Evolutionary conservation across 2,113 vertebrate genomes (phyloP).

Genomic region (Jaculus jaculus): DNA sequence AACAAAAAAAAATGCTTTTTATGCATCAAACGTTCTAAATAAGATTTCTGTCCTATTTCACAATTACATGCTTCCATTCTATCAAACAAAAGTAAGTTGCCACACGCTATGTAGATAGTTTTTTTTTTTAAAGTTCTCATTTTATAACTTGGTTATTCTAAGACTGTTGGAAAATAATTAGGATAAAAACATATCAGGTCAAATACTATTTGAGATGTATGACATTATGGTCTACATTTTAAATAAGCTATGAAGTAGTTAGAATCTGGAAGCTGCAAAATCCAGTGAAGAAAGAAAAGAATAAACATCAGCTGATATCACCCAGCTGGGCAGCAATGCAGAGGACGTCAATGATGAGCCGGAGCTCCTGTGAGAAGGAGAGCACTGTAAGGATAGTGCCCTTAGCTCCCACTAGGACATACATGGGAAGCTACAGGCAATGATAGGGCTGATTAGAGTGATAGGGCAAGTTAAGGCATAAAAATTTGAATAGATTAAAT

Average conservation of each 20-base stretch:
- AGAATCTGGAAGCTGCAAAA: background rate
- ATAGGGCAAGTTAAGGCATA: background rate
- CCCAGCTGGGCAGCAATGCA: background rate
- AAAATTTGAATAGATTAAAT: slow-evolving; percentile 22
- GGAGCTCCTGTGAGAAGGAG: background rate
- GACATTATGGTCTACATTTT: background rate
- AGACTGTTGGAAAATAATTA: background rate
- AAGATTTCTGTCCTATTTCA: background rate
- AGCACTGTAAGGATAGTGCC: background rate
- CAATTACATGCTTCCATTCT: background rate
- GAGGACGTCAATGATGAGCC: background rate
- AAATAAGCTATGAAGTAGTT: background rate
- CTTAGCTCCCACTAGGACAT: background rate
- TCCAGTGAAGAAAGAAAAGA: background rate
- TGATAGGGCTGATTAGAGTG: background rate
- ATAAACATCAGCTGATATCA: background rate
- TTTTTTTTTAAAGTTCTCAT: background rate
- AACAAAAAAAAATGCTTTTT: background rate
- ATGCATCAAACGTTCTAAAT: background rate
- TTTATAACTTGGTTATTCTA: background rate
- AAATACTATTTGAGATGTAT: background rate
- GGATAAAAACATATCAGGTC: background rate
- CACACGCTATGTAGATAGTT: background rate
- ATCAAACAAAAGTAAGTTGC: slow-evolving; percentile 18
- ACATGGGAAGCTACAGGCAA: background rate